Percentiles rank a stretch among this genome's conserved stretches.
Evolutionary conservation across 2,797 vertebrate species (phyloP).

Genomic region (Gymnopithys bicolor): DNA sequence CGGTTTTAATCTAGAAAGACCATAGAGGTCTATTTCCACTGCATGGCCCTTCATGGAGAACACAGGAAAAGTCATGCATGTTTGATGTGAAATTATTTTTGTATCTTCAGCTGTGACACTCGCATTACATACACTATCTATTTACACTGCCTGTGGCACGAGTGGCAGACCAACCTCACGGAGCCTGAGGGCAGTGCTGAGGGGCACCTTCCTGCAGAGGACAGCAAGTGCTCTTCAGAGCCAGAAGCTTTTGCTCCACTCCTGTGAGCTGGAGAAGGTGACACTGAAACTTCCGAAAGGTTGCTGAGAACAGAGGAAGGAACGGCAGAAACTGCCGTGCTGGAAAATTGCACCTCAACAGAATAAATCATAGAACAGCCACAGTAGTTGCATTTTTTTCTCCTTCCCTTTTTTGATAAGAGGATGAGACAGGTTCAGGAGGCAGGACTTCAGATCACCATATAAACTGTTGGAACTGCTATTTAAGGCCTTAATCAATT

Average conservation of each 20-base stretch:
- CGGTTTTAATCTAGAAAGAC: background rate
- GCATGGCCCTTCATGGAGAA: background rate
- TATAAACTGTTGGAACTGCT: background rate
- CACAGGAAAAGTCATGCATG: rapidly evolving
- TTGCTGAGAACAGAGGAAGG: background rate
- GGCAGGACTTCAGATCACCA: background rate
- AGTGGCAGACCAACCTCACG: rapidly evolving
- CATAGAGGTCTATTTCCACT: background rate
- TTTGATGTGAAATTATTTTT: background rate
- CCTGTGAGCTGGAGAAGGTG: background rate
- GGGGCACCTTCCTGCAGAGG: background rate
- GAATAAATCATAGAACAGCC: constrained; percentile 29
- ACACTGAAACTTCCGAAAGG: background rate
- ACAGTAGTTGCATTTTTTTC: constrained; percentile 9
- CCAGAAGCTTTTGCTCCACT: background rate
- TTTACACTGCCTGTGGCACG: background rate
- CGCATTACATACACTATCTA: background rate
- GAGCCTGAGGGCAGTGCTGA: background rate
- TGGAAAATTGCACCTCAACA: constrained; percentile 38
- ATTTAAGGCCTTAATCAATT: background rate
- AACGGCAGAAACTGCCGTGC: constrained; percentile 18
- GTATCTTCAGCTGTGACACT: background rate
- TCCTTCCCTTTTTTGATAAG: background rate
- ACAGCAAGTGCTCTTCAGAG: background rate
- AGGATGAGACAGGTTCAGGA: background rate